phyloP scores from a whole-genome alignment of 2,797 vertebrate species.

The Pagetopsis macropterus region DNA sequence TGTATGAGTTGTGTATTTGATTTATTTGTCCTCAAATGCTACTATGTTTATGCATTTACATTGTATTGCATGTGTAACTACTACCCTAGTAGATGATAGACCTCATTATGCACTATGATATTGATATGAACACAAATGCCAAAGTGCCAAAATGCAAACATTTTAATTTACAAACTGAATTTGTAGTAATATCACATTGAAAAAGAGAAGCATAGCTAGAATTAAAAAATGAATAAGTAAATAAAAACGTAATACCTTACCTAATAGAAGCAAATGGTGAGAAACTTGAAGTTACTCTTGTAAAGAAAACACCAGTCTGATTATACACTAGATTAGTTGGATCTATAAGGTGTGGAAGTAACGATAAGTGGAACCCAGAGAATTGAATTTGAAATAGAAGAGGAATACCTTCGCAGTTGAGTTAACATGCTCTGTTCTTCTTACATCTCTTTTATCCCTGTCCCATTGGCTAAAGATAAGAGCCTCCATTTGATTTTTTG shows the following conservation, averaged over 20 bases:
- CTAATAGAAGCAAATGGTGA: conserved; percentile 7
- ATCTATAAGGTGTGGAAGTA: conserved; percentile 33
- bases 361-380: conserved; percentile 40
- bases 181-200: background rate
- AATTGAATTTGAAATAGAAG: conserved; percentile 19
- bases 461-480: conserved; percentile 66
- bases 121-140: too few species aligned
- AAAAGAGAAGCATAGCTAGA: conserved; percentile 12
- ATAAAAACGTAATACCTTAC: too few species aligned
- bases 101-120: too few species aligned
- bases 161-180: background rate
- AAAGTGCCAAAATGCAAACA: too few species aligned
- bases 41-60: too few species aligned
- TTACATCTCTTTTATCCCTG: conserved; percentile 63
- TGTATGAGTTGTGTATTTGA: too few species aligned
- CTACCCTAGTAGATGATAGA: too few species aligned
- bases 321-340: conserved; percentile 28
- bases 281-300: conserved; percentile 37
- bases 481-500: conserved; percentile 45
- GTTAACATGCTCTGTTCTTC: conserved; percentile 60
- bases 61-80: too few species aligned
- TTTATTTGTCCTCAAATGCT: too few species aligned
- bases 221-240: background rate
- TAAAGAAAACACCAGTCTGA: conserved; percentile 36
- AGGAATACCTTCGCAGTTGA: conserved; percentile 42